phyloP scores from a whole-genome alignment of 2,797 vertebrate species.

The Sparidentex hasta region DNA sequence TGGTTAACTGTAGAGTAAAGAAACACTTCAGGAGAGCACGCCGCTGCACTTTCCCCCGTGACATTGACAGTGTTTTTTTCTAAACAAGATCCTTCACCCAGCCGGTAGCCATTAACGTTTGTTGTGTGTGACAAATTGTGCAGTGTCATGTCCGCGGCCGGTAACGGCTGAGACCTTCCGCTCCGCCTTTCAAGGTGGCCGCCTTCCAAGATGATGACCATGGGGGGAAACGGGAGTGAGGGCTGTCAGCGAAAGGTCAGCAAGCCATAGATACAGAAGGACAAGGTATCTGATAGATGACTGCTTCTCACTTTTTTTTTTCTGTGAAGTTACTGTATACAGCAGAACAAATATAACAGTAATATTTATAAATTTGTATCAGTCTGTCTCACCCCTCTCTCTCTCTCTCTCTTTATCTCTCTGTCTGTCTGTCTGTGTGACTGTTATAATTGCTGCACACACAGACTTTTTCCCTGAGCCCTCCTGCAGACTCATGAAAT shows the following conservation, averaged over 20 bases:
- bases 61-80: slow-evolving; percentile 33
- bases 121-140: slow-evolving; percentile 65
- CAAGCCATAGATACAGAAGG: background rate
- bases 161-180: slow-evolving; percentile 39
- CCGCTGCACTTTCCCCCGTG: slow-evolving; percentile 14
- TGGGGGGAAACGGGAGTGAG: slow-evolving; percentile 10
- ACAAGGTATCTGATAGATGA: background rate
- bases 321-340: background rate
- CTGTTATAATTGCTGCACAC: slow-evolving; percentile 41
- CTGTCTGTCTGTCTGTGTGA: background rate
- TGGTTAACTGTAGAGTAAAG: background rate
- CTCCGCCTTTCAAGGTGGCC: slow-evolving; percentile 47
- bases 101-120: slow-evolving; percentile 42
- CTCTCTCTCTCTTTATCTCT: background rate
- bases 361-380: background rate
- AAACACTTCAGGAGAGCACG: slow-evolving; percentile 11
- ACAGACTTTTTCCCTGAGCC: slow-evolving; percentile 35
- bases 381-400: background rate
- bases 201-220: slow-evolving; percentile 50
- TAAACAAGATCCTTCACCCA: slow-evolving; percentile 28
- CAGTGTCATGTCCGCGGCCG: slow-evolving; percentile 51
- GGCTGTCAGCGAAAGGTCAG: slow-evolving; percentile 23
- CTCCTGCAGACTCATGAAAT: slow-evolving; percentile 75
- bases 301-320: background rate
- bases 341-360: background rate